Evolutionary conservation across 2,113 vertebrate genomes (phyloP).

Genomic region (Mesembrinibis cayennensis): DNA sequence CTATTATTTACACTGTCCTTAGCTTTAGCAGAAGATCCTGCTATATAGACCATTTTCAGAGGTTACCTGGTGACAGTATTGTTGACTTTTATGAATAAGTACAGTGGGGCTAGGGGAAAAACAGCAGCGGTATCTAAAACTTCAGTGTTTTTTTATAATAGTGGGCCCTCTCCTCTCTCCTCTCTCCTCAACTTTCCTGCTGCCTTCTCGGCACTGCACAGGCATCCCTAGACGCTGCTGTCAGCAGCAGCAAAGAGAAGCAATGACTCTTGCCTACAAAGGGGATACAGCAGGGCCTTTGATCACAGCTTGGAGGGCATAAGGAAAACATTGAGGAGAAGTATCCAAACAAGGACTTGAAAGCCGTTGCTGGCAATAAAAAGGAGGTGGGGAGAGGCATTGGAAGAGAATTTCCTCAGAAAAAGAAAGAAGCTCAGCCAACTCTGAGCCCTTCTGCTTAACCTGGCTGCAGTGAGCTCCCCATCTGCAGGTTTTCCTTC

Average conservation of each 20-base stretch:
- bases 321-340: neutral
- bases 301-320: neutral
- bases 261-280: neutral
- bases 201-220: neutral
- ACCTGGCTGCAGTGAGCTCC: neutral
- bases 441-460: neutral
- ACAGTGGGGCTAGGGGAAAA: neutral
- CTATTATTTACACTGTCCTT: neutral
- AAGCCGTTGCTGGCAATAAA: neutral
- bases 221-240: neutral
- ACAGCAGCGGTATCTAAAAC: neutral
- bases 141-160: neutral
- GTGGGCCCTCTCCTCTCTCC: neutral
- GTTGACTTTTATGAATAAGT: neutral
- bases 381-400: neutral
- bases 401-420: neutral
- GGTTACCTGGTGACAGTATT: neutral
- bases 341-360: neutral
- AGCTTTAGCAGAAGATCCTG: neutral
- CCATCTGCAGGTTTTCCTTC: neutral
- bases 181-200: neutral
- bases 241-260: neutral
- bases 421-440: neutral
- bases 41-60: neutral
- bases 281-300: neutral